Percentiles rank a stretch among this genome's conserved stretches.
phyloP scores from a whole-genome alignment of 2,888 invertebrate species.

The Adelphocoris suturalis region DNA sequence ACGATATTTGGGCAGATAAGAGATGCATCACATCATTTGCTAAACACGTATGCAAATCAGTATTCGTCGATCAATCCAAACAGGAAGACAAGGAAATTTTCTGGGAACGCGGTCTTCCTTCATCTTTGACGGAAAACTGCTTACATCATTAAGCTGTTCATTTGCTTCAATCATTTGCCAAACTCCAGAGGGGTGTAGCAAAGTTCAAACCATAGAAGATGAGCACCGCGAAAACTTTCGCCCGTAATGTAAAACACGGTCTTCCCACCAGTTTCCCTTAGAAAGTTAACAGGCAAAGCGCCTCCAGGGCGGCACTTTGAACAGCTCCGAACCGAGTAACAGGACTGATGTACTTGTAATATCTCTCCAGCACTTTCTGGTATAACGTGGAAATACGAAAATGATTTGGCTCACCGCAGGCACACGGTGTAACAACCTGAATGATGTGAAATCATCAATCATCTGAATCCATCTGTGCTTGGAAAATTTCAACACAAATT shows the following conservation, averaged over 20 bases:
- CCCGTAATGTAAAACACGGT: slow-evolving; percentile 53
- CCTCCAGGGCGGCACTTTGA: slow-evolving; percentile 33
- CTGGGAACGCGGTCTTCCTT: too few species aligned
- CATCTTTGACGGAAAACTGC: too few species aligned
- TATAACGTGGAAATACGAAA: neutral
- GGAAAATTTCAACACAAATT: too few species aligned
- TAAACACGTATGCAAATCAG: too few species aligned
- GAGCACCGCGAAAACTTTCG: slow-evolving; percentile 14
- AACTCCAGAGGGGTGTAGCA: neutral
- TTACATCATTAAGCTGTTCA: neutral
- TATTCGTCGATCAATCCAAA: too few species aligned
- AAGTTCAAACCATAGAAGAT: slow-evolving; percentile 42
- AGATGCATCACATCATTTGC: too few species aligned
- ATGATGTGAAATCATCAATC: too few species aligned
- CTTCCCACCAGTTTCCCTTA: slow-evolving; percentile 8
- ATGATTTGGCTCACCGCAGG: too few species aligned
- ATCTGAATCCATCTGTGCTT: too few species aligned
- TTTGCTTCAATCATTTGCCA: slow-evolving; percentile 53
- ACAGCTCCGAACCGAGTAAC: slow-evolving; percentile 17
- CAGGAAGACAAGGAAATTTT: too few species aligned
- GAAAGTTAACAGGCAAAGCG: slow-evolving; percentile 25
- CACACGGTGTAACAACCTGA: too few species aligned
- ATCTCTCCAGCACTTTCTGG: neutral
- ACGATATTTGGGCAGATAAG: too few species aligned
- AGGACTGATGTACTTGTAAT: neutral